Base-by-base conservation (phyloP, 2,888 invertebrate genomes). In the Trichopoda pennipes region DNA sequence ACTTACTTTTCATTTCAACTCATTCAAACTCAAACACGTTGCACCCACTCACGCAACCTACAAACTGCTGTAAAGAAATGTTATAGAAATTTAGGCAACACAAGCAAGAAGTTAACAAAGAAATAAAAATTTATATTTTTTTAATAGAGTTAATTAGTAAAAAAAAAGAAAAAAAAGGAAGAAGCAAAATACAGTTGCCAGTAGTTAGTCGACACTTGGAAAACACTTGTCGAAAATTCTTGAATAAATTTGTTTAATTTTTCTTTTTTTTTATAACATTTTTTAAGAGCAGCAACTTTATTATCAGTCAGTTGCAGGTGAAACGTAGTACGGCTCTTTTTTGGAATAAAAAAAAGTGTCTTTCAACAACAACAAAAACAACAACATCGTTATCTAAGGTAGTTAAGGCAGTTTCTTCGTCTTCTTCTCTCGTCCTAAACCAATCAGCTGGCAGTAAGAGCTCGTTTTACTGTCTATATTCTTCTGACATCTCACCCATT, bases 141-240 rank as follows among this genome's bases (percentile, higher is more conserved):
- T 78, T 44, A 72, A 66, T 53, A 60, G 66, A 79, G 47, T 73
- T 66, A 79, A 78, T 66, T 79, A 73, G 66, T 44, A 32, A 44
- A 49, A 38, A n/a, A 55, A 55, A 16, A 53, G 32, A 21, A 44
- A 38, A 28, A 17, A 55, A 55, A 10, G 17, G 0, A 10, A n/a
- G n/a, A 47, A 47, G 32, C 10, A n/a, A 21, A 32, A 12, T n/a
- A 8, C n/a, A 19, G 28, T 9, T n/a, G 12, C 8, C n/a, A 6
- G 38, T 19, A 63, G 53, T 42, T 42, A 55, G 28, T 44, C 69
- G 47, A 32, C 55, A 68, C 42, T 70, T 23, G 21, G 14, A 14
- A 17, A 69, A 19, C 47, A 35, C 21, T 63, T 74, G 64, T 56
- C 47, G 64, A 64, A 74, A 55, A 73, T 73, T 55, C 73, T 63